Conservation (phyloP, 2,113 vertebrate species). For the Lepisosteus oculatus region DNA sequence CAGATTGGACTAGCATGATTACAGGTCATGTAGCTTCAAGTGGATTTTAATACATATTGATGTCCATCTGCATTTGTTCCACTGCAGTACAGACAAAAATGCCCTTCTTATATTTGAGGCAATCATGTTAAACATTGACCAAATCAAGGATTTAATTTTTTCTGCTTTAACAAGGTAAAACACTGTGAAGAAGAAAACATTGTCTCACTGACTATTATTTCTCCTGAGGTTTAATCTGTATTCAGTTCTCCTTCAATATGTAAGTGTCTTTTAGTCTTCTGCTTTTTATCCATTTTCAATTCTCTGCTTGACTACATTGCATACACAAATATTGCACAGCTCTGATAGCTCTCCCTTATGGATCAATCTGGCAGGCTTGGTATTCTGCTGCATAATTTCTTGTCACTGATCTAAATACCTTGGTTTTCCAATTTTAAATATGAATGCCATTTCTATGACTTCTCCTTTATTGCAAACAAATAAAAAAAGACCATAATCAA, state of each 20-base stretch:
- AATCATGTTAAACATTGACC: background rate
- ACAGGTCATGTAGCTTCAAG: background rate
- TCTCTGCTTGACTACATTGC: conserved; percentile 37
- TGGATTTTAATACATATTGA: background rate
- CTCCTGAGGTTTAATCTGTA: conserved; percentile 26
- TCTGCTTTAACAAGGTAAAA: background rate
- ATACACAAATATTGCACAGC: conserved; percentile 25
- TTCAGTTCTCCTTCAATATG: conserved; percentile 30
- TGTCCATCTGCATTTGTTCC: background rate
- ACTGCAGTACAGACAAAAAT: background rate
- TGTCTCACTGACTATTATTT: background rate
- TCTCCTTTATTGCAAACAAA: background rate
- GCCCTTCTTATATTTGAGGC: background rate
- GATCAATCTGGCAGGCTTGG: conserved; percentile 20
- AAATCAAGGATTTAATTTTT: background rate
- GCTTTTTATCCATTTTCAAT: conserved; percentile 33
- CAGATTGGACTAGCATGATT: background rate
- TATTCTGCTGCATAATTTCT: conserved; percentile 10
- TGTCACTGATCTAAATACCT: conserved; percentile 4
- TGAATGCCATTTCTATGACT: background rate
- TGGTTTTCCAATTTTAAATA: background rate
- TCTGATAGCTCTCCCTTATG: conserved; percentile 24
- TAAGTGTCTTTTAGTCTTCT: conserved; percentile 25
- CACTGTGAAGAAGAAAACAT: background rate
- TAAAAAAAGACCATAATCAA: background rate